A percentile compares a stretch with the other conserved stretches of the same genome.
These are phyloP conservation scores for Manis crassicaudata DNA, from an alignment of 2,797 vertebrate species.

Conservation along the genomic window DNA sequence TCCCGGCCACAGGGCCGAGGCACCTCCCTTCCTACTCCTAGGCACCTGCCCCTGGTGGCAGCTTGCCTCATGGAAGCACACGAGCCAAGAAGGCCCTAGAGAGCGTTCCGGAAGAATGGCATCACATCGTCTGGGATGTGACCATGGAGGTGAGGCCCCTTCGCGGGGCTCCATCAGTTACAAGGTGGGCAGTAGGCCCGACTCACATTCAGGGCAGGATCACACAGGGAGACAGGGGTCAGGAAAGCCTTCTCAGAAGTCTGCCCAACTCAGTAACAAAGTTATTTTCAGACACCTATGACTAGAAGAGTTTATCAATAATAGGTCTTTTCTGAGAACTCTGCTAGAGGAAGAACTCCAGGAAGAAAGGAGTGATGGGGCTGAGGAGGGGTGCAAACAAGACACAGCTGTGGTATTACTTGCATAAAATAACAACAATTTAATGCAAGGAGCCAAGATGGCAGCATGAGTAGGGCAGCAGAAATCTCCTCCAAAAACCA, in stretches of 20 bases:
- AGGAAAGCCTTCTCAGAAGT: background rate
- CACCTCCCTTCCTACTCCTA: fast-evolving
- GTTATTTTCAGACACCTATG: background rate
- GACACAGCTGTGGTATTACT: too few species aligned
- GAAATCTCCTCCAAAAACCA: too few species aligned
- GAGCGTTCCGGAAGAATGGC: fast-evolving
- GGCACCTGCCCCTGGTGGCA: background rate
- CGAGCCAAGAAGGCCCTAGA: background rate
- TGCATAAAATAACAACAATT: background rate
- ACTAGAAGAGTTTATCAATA: background rate
- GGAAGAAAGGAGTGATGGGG: too few species aligned
- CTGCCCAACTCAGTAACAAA: too few species aligned
- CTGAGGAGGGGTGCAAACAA: background rate
- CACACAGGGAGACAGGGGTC: too few species aligned
- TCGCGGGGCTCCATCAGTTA: background rate
- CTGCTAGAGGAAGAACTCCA: background rate
- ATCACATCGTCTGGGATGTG: background rate
- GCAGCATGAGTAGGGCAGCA: too few species aligned
- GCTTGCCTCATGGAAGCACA: background rate
- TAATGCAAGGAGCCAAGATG: too few species aligned
- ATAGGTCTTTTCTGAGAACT: too few species aligned
- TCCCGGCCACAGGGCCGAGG: fast-evolving
- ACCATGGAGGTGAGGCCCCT: background rate
- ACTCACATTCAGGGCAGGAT: background rate
- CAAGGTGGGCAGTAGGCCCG: background rate